Base-by-base conservation (phyloP, 2,797 vertebrate species). In the Sebastes diaconus region DNA sequence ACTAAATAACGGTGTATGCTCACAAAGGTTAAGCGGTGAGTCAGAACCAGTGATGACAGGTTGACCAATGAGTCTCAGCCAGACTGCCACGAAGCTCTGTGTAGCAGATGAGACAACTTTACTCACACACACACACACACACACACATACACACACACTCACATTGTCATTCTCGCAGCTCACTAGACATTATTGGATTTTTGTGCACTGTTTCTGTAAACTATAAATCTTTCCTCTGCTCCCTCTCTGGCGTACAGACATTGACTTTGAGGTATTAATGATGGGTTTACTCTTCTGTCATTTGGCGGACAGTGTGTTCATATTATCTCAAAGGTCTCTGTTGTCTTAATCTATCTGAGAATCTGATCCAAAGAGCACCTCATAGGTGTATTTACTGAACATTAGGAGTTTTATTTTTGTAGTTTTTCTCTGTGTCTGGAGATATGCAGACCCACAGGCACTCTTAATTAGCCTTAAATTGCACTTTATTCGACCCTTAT, bases 11-110 rank as follows among this genome's bases (percentile, higher is more conserved):
- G 55, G 64, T 18, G 73, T 86, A 68, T 71, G 84, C 85, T 87
- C 83, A 73, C 86, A 93, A 92, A 93, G 94, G 94, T 95, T 94
- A 95, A 94, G 85, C 88, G 63, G 84, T 90, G 90, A 94, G 91
- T 95, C 92, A 93, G 87, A 88, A 87, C 66, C 84, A 76, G 79
- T 67, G 91, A 91, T 94, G 90, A 91, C 92, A 93, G 90, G 77
- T 85, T 87, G 91, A 91, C 87, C 90, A 91, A 90, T 88, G 90
- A 88, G 88, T 81, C 80, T 69, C 75, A 79, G 86, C 83, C 80
- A 34, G 77, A 60, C 87, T 84, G 83, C 77, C 83, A 61, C 27
- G 11, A 71, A 82, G 66, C 87, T 77, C 81, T 29, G 78, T 80
- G 84, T 80, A 74, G 77, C 84, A 83, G 72, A 88, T 79, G 80